Evolutionary conservation across 2,888 invertebrate species (phyloP).

Genomic region (Drosophila demipolita): DNA sequence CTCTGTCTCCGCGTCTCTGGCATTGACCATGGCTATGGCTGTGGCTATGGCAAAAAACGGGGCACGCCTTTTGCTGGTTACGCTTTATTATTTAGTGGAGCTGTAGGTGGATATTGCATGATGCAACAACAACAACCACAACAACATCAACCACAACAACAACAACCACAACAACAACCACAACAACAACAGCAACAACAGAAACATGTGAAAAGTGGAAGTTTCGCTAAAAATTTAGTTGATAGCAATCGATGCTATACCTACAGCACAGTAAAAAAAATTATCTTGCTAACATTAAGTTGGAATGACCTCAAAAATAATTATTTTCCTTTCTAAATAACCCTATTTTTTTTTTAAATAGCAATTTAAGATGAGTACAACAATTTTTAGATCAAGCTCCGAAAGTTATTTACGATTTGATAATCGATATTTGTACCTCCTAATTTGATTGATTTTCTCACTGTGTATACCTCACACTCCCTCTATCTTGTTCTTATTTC

Average conservation of each 20-base stretch:
- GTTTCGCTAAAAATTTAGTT: slow-evolving; percentile 71
- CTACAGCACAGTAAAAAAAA: neutral
- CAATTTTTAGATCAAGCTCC: neutral
- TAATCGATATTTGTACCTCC: neutral
- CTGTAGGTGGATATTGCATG: slow-evolving; percentile 65
- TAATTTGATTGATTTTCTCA: neutral
- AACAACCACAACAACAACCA: neutral
- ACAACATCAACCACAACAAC: neutral
- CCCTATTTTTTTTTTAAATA: neutral
- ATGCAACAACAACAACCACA: neutral
- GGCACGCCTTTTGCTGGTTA: slow-evolving; percentile 79
- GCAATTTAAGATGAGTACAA: neutral
- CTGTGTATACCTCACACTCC: slow-evolving; percentile 4
- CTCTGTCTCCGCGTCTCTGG: slow-evolving; percentile 33
- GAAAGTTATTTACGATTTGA: neutral
- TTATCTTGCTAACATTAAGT: neutral
- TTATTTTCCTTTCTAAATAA: neutral
- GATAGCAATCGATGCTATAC: slow-evolving; percentile 53
- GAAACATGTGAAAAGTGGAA: slow-evolving; percentile 70
- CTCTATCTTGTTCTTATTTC: slow-evolving; percentile 3
- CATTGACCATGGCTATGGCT: slow-evolving; percentile 37
- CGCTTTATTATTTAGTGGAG: slow-evolving; percentile 77
- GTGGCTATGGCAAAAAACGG: slow-evolving; percentile 27
- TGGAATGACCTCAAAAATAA: neutral
- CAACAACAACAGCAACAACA: slow-evolving; percentile 6